Conservation (phyloP, 1,140 invertebrate species). For the Drosophila navojoa region DNA sequence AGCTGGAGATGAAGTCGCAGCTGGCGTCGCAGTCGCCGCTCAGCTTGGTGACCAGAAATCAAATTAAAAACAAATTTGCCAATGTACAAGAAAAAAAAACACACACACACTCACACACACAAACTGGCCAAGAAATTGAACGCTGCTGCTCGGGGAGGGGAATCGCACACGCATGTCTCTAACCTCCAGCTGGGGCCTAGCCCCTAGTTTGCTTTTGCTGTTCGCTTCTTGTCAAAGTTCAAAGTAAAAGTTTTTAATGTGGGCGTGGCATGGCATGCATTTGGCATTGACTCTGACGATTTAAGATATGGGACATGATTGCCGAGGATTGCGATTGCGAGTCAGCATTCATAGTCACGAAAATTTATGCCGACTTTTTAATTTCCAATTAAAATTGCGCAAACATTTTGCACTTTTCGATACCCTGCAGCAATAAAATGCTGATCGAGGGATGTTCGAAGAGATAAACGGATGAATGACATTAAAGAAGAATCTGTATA, state of each 20-base stretch:
- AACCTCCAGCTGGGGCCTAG: neutral
- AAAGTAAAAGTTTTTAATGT: slow-evolving; percentile 50
- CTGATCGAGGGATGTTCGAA: neutral
- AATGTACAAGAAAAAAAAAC: slow-evolving; percentile 6
- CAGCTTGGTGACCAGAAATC: slow-evolving; percentile 44
- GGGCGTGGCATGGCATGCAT: slow-evolving; percentile 43
- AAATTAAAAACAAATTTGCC: slow-evolving; percentile 60
- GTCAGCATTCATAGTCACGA: slow-evolving; percentile 6
- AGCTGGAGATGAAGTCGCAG: slow-evolving; percentile 1
- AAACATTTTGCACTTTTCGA: slow-evolving; percentile 10
- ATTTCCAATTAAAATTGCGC: slow-evolving; percentile 55
- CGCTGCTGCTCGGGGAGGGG: neutral
- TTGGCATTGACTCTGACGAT: slow-evolving; percentile 30
- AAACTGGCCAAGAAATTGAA: slow-evolving; percentile 34
- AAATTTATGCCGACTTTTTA: slow-evolving; percentile 57
- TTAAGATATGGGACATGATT: slow-evolving; percentile 30
- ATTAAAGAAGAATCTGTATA: too few relatives aligned
- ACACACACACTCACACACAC: neutral
- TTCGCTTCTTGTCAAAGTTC: slow-evolving; percentile 44
- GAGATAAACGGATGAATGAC: too few relatives aligned
- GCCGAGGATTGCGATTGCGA: neutral
- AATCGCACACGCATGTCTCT: slow-evolving; percentile 15
- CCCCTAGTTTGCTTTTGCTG: neutral
- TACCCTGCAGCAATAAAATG: slow-evolving; percentile 26
- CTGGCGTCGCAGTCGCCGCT: neutral